These are phyloP conservation scores for Glomeris maerens DNA, from an alignment of 1,140 invertebrate species.

Conservation along the genomic window DNA sequence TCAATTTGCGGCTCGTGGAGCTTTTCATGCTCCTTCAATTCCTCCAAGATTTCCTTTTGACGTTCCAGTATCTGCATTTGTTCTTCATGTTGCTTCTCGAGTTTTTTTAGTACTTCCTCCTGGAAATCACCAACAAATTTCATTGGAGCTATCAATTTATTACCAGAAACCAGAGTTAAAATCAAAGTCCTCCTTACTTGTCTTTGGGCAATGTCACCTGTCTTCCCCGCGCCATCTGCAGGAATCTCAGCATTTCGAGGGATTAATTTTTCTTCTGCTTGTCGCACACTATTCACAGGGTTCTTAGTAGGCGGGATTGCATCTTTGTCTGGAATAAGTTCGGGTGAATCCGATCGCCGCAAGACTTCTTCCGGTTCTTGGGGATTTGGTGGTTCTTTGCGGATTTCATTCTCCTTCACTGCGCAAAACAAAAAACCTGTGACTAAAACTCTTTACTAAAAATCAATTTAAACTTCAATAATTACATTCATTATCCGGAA, in stretches of 20 bases:
- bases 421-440: not conserved
- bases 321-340: too few relatives aligned
- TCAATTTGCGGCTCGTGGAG: conserved; percentile 17
- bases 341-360: too few relatives aligned
- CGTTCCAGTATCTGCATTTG: conserved; percentile 34
- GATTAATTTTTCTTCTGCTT: too few relatives aligned
- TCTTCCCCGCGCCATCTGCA: not conserved
- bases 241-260: not conserved
- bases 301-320: too few relatives aligned
- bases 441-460: not conserved
- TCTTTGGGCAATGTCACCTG: too few relatives aligned
- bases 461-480: not conserved
- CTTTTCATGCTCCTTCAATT: conserved; percentile 36
- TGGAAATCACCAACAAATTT: conserved; percentile 1
- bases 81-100: conserved; percentile 36
- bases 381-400: conserved; percentile 17
- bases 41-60: conserved; percentile 38
- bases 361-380: conserved; percentile 8
- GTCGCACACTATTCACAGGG: too few relatives aligned
- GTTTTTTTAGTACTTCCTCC: conserved; percentile 28
- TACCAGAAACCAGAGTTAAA: not conserved
- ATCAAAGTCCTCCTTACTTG: not conserved
- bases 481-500: not conserved
- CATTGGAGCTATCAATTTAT: too few relatives aligned
- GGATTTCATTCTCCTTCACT: conserved; percentile 29